A percentile compares a stretch with the other conserved stretches of the same genome.
These are phyloP conservation scores for Limnephilus marmoratus DNA, from an alignment of 2,888 invertebrate species.

Conservation along the genomic window DNA sequence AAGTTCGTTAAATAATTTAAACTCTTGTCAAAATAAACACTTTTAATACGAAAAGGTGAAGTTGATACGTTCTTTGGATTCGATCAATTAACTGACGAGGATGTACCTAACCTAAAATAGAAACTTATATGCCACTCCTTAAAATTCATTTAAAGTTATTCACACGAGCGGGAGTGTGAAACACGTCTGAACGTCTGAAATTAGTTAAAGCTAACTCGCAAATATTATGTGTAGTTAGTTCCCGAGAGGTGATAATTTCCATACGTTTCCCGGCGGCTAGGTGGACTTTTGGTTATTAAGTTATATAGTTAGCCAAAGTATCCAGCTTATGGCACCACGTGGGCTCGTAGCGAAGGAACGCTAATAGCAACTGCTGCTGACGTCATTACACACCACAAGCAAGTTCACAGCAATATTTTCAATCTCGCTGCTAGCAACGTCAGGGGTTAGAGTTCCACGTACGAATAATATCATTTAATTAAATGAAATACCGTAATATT, in stretches of 20 bases:
- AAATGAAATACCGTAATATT: background rate
- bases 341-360: slow-evolving; percentile 20
- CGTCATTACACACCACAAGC: slow-evolving; percentile 7
- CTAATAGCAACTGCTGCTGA: slow-evolving; percentile 23
- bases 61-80: background rate
- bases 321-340: slow-evolving; percentile 26
- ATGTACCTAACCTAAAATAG: background rate
- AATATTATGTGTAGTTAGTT: background rate
- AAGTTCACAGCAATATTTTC: background rate
- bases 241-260: slow-evolving; percentile 29
- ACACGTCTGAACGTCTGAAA: background rate
- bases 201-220: background rate
- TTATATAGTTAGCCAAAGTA: slow-evolving; percentile 30
- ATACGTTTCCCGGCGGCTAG: slow-evolving; percentile 25
- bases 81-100: background rate
- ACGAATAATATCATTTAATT: background rate
- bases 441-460: background rate
- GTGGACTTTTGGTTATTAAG: slow-evolving; percentile 36
- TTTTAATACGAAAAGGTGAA: background rate
- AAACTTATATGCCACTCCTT: background rate
- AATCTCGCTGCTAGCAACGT: background rate
- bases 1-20: background rate
- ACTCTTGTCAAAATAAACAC: background rate
- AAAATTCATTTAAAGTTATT: background rate
- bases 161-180: background rate